A percentile compares a stretch with the other conserved stretches of the same genome.
These are phyloP conservation scores for Scomber japonicus DNA, from an alignment of 2,113 vertebrate species.

Conservation along the genomic window DNA sequence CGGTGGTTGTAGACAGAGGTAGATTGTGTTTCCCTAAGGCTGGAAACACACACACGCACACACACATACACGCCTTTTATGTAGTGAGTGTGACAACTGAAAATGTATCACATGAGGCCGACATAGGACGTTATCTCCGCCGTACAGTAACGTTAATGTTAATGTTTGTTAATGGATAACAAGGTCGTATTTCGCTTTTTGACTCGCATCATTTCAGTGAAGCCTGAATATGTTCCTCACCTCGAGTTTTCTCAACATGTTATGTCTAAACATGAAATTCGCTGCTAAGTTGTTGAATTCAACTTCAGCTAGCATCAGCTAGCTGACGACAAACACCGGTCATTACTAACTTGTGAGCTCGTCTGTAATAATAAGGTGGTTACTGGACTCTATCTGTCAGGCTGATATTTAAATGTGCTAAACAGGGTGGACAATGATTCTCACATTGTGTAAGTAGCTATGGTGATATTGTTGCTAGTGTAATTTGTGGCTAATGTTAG, in stretches of 20 bases:
- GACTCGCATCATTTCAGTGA: background rate
- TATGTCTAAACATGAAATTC: background rate
- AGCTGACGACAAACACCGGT: background rate
- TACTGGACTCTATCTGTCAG: rapidly evolving
- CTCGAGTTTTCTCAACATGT: too few species aligned
- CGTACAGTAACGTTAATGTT: too few species aligned
- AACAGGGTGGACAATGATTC: rapidly evolving
- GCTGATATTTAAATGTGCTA: rapidly evolving
- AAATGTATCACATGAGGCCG: background rate
- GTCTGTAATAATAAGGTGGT: rapidly evolving
- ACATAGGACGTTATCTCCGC: background rate
- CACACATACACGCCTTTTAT: background rate
- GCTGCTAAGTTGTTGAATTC: background rate
- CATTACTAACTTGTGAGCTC: background rate
- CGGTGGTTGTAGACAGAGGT: background rate
- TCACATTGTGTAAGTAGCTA: background rate
- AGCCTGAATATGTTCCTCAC: background rate
- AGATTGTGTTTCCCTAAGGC: background rate
- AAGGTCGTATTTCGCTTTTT: background rate
- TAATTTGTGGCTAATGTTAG: background rate
- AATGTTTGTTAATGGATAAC: too few species aligned
- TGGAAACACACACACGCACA: background rate
- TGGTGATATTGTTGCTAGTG: background rate
- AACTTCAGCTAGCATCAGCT: background rate
- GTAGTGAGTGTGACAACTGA: background rate